Evolutionary conservation across 2,113 vertebrate genomes (phyloP), one percentile per base, ranked within the genome.

Genomic region (Archilochus colubris): DNA sequence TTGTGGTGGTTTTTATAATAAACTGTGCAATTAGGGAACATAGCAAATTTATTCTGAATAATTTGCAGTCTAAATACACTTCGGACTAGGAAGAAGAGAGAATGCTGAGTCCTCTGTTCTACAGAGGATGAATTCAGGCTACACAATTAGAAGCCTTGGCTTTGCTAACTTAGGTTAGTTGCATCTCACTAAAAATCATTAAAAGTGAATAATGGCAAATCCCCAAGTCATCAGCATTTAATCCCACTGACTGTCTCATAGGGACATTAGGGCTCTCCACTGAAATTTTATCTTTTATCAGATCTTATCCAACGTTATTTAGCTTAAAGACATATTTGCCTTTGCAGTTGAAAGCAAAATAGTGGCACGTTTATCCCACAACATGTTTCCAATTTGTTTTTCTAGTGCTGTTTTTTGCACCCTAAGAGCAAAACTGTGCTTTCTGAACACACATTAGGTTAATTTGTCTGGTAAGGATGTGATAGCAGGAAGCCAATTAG

Each of bases 401-500:
- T 38, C 50, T n/a, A 40, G n/a, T 43, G 50, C 76, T 78, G 70
- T 28, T 82, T 68, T 74, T n/a, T 28, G 25, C 66, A 22, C 69
- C 61, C 27, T 7, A 6, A 46, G 38, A 86, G 89, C 66, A 68
- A 92, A 53, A 22, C 43, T 78, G 38, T 79, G 82, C 61, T 69
- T 78, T 74, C 76, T 69, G 93, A 73, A 43, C 66, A 64, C 1
- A 1, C 72, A 11, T 30, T 28, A 30, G 70, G 64, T 50, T 51
- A 57, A 62, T 81, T 72, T 77, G 31, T 33, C 40, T 33, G 27
- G 64, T 28, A 30, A 62, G 57, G n/a, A 38, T 62, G 48, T 10
- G 55, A 69, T 72, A 92, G 70, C 54, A 86, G 93, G 86, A 86
- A 86, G 61, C 61, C 86, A 85, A 18, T 72, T 66, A 82, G 36